Evolutionary conservation across 2,888 invertebrate genomes (phyloP).

Genomic region (Adelognathus sp.): DNA sequence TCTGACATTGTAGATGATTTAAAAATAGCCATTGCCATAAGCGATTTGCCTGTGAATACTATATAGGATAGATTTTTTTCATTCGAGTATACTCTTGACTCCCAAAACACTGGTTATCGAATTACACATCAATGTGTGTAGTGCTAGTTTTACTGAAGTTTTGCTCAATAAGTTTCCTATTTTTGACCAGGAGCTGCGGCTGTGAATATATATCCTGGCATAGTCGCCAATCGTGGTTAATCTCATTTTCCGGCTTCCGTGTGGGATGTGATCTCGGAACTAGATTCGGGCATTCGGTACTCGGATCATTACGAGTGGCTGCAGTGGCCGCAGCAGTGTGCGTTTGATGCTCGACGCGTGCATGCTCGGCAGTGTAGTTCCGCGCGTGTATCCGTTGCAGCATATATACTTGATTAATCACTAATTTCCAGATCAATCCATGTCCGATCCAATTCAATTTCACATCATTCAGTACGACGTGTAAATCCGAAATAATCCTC

Average conservation of each 20-base stretch:
- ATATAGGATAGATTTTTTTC: too few relatives aligned
- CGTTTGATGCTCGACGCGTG: slow-evolving; percentile 1
- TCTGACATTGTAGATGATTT: too few relatives aligned
- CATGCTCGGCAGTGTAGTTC: not conserved
- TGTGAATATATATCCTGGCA: not conserved
- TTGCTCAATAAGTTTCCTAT: not conserved
- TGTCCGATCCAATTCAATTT: too few relatives aligned
- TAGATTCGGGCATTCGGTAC: not conserved
- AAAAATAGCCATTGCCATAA: too few relatives aligned
- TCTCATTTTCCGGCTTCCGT: not conserved
- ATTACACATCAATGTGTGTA: not conserved
- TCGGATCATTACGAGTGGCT: slow-evolving; percentile 1
- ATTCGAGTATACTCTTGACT: not conserved
- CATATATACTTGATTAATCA: not conserved
- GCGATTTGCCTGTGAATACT: too few relatives aligned
- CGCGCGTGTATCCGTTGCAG: not conserved
- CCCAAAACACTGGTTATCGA: not conserved
- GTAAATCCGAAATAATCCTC: too few relatives aligned
- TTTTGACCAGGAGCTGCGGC: not conserved
- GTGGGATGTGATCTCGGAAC: not conserved
- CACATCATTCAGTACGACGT: too few relatives aligned
- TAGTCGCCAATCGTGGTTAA: slow-evolving; percentile 11
- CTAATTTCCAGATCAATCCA: not conserved
- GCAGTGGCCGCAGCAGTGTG: not conserved
- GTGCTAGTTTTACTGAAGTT: not conserved